Conservation (phyloP, 1,140 invertebrate genomes). For the Drosophila sp. region DNA sequence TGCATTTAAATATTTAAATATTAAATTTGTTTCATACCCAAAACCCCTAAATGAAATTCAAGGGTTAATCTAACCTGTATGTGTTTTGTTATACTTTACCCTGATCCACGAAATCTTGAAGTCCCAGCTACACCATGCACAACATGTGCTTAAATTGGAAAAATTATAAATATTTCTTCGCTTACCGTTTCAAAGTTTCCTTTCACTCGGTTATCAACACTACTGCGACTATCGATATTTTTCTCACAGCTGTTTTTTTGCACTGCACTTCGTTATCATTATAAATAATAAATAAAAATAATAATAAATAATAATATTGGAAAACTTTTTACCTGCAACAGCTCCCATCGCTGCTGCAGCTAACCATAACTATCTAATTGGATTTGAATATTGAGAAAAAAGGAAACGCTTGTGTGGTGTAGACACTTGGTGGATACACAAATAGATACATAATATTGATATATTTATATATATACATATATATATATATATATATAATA, state of each 20-base stretch:
- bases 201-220: background rate
- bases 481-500: slow-evolving; percentile 20
- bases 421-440: slow-evolving; percentile 40
- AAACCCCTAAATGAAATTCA: too few relatives aligned
- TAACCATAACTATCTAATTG: slow-evolving; percentile 40
- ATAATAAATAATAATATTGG: background rate
- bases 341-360: slow-evolving; percentile 1
- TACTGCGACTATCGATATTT: background rate
- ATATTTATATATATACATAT: background rate
- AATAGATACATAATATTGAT: slow-evolving; percentile 17
- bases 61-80: too few relatives aligned
- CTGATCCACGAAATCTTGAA: too few relatives aligned
- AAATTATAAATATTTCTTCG: too few relatives aligned
- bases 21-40: too few relatives aligned
- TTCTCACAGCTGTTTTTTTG: slow-evolving; percentile 17
- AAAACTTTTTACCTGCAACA: background rate
- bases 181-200: too few relatives aligned
- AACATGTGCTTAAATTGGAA: too few relatives aligned
- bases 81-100: too few relatives aligned
- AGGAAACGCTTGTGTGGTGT: slow-evolving; percentile 24
- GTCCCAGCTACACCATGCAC: too few relatives aligned
- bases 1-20: too few relatives aligned
- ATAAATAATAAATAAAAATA: background rate
- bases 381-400: slow-evolving; percentile 33
- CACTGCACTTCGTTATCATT: slow-evolving; percentile 13